Conservation (phyloP, 2,113 vertebrate species). For the Salvelinus fontinalis region DNA sequence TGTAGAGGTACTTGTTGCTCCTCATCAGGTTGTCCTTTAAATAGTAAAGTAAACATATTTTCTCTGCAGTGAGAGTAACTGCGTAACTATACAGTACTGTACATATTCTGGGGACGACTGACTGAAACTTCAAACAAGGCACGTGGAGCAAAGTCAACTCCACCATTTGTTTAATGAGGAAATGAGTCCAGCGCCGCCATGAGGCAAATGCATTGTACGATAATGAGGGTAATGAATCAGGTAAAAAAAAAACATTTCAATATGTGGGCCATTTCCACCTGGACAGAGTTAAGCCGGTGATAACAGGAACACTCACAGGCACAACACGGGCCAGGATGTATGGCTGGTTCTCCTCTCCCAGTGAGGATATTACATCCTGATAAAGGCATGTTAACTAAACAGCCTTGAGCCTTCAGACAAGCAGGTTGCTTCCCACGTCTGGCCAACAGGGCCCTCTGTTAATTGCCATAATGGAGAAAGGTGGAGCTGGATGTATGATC, state of each 20-base stretch:
- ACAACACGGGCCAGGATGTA: not conserved
- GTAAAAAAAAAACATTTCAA: not conserved
- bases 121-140: not conserved
- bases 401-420: constrained; percentile 41
- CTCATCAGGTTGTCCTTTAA: not conserved
- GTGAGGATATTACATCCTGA: constrained; percentile 16
- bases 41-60: not conserved
- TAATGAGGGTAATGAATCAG: not conserved
- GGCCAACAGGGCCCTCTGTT: constrained; percentile 74
- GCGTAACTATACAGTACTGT: no score
- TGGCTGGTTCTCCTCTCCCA: not conserved
- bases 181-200: not conserved
- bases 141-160: constrained; percentile 13
- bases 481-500: constrained; percentile 80
- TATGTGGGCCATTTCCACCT: constrained; percentile 6
- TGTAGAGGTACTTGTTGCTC: not conserved
- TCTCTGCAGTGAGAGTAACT: not conserved
- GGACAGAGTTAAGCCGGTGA: not conserved
- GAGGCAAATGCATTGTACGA: not conserved
- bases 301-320: not conserved
- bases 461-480: constrained; percentile 84
- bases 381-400: constrained; percentile 38
- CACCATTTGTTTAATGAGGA: constrained; percentile 7
- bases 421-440: constrained; percentile 68
- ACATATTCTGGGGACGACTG: not conserved